Percentiles rank a stretch among this genome's conserved stretches.
Evolutionary conservation across 2,113 vertebrate species (phyloP).

Genomic region (Bungarus multicinctus): DNA sequence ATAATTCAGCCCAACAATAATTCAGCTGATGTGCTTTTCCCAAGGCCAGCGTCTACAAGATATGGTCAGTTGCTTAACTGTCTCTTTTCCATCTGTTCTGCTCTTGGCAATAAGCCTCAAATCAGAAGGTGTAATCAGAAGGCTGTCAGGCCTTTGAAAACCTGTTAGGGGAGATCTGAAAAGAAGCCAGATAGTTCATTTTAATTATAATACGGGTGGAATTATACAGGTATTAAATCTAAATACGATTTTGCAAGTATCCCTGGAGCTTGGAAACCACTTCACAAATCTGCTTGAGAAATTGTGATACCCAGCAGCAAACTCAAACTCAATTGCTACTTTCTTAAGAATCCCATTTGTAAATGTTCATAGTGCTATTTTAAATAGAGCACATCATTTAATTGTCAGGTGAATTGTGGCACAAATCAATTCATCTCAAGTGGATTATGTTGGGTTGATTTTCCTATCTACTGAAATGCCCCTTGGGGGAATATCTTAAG

Average conservation of each 20-base stretch:
- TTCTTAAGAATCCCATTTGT: background rate
- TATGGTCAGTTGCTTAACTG: background rate
- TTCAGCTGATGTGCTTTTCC: background rate
- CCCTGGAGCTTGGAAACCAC: background rate
- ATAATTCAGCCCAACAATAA: background rate
- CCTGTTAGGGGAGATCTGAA: background rate
- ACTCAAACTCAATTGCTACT: background rate
- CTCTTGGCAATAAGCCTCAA: background rate
- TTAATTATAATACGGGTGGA: background rate
- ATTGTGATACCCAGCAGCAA: background rate
- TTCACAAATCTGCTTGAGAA: background rate
- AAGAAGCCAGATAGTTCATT: background rate
- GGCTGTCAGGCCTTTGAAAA: background rate
- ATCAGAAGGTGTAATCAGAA: background rate
- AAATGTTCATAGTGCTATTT: background rate
- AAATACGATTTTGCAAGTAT: background rate
- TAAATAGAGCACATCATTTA: background rate
- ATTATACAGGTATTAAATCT: background rate
- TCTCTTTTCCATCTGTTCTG: background rate
- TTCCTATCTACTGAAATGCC: background rate
- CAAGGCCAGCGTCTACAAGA: background rate
- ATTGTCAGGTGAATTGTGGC: background rate
- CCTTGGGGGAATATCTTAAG: background rate
- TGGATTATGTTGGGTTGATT: background rate
- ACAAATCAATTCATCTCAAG: background rate